A percentile compares a stretch with the other conserved stretches of the same genome.
These are phyloP conservation scores for Leuctra nigra DNA, from an alignment of 2,888 invertebrate genomes.

Conservation along the genomic window DNA sequence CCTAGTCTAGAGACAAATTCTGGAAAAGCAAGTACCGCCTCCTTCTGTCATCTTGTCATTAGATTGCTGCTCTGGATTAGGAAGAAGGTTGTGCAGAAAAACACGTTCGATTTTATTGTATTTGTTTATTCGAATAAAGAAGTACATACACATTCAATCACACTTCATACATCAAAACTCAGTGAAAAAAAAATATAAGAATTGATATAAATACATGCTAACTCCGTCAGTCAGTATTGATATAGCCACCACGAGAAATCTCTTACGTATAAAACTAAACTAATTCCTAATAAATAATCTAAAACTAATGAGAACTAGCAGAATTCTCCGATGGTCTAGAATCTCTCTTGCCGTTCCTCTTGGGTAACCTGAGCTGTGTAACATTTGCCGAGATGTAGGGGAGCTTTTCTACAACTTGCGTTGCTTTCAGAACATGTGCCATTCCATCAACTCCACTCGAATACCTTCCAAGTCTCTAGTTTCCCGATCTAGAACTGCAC, in stretches of 20 bases:
- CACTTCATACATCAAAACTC: conserved; percentile 6
- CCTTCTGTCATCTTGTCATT: no score
- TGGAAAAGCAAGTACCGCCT: no score
- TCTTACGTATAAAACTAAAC: neutral
- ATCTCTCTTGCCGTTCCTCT: neutral
- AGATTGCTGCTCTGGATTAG: no score
- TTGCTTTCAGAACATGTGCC: neutral
- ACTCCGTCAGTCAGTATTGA: conserved; percentile 1
- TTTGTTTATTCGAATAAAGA: conserved; percentile 27
- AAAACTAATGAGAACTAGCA: conserved; percentile 15
- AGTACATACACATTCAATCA: conserved; percentile 15
- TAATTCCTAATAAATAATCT: neutral
- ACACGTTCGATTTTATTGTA: neutral
- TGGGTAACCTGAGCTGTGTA: conserved; percentile 19
- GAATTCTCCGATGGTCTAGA: neutral
- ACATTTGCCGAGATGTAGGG: conserved; percentile 11
- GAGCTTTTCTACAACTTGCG: neutral
- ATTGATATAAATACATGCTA: neutral
- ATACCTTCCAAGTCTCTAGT: no score
- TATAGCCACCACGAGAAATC: conserved; percentile 3
- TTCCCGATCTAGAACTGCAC: no score
- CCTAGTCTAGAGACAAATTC: no score
- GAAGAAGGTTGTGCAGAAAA: no score
- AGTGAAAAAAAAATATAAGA: neutral
- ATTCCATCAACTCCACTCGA: neutral